Evolutionary conservation across 2,888 invertebrate species (phyloP).

Genomic region (Xestia sexstrigata): DNA sequence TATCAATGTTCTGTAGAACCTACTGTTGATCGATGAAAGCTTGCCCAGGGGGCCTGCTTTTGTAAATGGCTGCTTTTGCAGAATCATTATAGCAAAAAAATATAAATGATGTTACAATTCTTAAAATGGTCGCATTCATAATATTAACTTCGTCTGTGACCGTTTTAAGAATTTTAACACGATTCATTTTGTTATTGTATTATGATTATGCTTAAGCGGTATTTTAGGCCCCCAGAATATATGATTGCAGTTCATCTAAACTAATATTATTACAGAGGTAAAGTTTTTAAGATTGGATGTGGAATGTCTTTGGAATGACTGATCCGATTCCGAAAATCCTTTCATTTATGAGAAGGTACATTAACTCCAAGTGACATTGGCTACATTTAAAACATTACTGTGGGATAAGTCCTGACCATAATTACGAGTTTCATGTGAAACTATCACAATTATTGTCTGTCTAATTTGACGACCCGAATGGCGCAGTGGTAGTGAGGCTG

Average conservation of each 20-base stretch:
- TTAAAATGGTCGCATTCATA: too few relatives aligned
- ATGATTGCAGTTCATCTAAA: background rate
- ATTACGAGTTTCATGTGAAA: background rate
- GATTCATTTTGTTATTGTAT: too few relatives aligned
- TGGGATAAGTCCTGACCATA: background rate
- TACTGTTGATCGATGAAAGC: background rate
- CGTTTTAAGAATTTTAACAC: too few relatives aligned
- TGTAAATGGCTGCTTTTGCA: too few relatives aligned
- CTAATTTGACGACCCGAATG: too few relatives aligned
- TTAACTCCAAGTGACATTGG: background rate
- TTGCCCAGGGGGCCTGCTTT: too few relatives aligned
- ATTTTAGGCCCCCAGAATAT: background rate
- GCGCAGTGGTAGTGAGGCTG: too few relatives aligned
- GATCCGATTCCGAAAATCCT: background rate
- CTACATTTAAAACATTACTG: background rate
- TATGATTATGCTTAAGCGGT: too few relatives aligned
- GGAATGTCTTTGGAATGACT: background rate
- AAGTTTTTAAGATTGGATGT: background rate
- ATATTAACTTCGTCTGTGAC: too few relatives aligned
- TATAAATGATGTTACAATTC: too few relatives aligned
- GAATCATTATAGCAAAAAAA: too few relatives aligned
- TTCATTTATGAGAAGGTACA: background rate
- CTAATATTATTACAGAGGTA: background rate
- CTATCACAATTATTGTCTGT: too few relatives aligned
- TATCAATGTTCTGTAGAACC: background rate